Evolutionary conservation across 2,888 invertebrate genomes (phyloP), one percentile per base, ranked within the genome.

Genomic region (Hymenopus coronatus): DNA sequence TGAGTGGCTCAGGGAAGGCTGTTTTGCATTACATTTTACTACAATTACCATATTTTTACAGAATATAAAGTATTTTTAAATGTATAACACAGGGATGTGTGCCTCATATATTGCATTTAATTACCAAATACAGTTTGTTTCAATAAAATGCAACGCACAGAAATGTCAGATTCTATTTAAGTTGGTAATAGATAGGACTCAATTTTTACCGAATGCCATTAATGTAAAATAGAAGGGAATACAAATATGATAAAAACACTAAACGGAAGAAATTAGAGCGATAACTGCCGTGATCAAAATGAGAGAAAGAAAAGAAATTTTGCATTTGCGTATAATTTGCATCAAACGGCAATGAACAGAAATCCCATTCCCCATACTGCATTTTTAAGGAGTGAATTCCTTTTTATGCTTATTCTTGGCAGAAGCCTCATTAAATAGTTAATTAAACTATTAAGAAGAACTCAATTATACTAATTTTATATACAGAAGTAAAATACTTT

Each of bases 241-340:
- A 20, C 20, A 4, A 20, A 54, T 20, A 70, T 70, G 20, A 70
- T 20, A 70, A 70, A 70, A 70, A 70, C 54, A 70, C 1, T 20
- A 20, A 70, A 20, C 20, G 54, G 54, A 25, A 70, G 54, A 6
- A 70, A 70, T 70, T 70, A 70, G 25, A 3, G 15, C 54, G 54
- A 70, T 70, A 15, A 70, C 54, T 70, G 40, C 3, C 20, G 54
- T 70, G 20, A 70, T 70, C 54, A 70, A 70, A 70, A 70, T 70
- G 54, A 70, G 54, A 70, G 25, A 70, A 70, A 70, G 54, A 33
- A 87, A 82, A 87, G 87, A 82, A 87, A 82, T 87, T 83, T 88
- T 88, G 88, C 83, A 85, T 70, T 81, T 46, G 88, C 88, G 88
- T 88, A 85, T 88, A 88, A 88, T 88, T 88, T 88, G 88, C 88